Conservation (phyloP, 2,888 invertebrate genomes). For the Erebia ligea region DNA sequence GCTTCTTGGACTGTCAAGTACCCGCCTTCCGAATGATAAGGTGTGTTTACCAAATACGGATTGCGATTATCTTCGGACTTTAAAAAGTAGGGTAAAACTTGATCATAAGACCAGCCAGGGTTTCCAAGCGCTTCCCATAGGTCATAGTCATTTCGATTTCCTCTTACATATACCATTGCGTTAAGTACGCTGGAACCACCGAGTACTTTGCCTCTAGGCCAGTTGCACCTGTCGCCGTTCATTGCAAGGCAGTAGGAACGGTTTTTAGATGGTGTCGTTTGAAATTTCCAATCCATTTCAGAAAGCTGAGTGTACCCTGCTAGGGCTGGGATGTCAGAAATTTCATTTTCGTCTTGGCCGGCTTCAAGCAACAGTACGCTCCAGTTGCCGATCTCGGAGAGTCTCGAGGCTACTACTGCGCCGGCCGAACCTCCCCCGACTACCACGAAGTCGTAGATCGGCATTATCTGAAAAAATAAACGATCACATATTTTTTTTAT, state of each 20-base stretch:
- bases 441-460: slow-evolving; percentile 93
- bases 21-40: slow-evolving; percentile 90
- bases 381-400: slow-evolving; percentile 92
- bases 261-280: slow-evolving; percentile 90
- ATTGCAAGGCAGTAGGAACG: slow-evolving; percentile 94
- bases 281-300: slow-evolving; percentile 96
- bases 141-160: slow-evolving; percentile 94
- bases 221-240: slow-evolving; percentile 94
- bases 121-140: slow-evolving; percentile 93
- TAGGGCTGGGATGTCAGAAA: slow-evolving; percentile 93
- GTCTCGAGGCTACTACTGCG: slow-evolving; percentile 92
- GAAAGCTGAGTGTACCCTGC: slow-evolving; percentile 93
- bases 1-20: slow-evolving; percentile 93
- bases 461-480: slow-evolving; percentile 83
- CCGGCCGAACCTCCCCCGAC: slow-evolving; percentile 96
- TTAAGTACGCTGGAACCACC: slow-evolving; percentile 95
- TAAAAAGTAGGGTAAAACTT: slow-evolving; percentile 92
- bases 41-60: slow-evolving; percentile 89
- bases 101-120: slow-evolving; percentile 92
- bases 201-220: slow-evolving; percentile 96
- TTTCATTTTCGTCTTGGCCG: slow-evolving; percentile 94
- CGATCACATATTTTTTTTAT: not conserved
- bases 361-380: slow-evolving; percentile 93
- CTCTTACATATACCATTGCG: slow-evolving; percentile 96
- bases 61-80: slow-evolving; percentile 95